Percentiles rank a stretch among this genome's conserved stretches.
Conservation (phyloP, 2,888 invertebrate species). For the Cerastis rubricosa region DNA sequence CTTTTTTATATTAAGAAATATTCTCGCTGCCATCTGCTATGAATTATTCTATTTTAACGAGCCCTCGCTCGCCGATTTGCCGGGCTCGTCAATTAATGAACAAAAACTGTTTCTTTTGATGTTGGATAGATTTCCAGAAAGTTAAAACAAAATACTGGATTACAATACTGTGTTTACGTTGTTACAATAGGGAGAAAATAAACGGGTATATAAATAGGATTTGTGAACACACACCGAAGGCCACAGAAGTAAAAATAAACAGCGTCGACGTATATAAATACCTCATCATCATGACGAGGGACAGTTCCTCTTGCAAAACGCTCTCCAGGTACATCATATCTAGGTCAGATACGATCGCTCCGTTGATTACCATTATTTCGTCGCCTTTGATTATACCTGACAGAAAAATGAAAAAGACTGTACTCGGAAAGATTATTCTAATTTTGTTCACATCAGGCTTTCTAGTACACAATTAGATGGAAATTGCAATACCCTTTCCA, state of each 20-base stretch:
- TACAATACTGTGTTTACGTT: neutral
- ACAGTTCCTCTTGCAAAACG: constrained; percentile 98
- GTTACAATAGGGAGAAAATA: neutral
- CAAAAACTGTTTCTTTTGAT: constrained; percentile 48
- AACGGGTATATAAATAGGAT: too few species aligned
- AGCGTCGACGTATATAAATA: constrained; percentile 74
- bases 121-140: neutral
- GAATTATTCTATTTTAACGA: constrained; percentile 82
- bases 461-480: constrained; percentile 61
- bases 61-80: constrained; percentile 72
- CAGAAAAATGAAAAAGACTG: constrained; percentile 79
- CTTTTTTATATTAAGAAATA: constrained; percentile 71
- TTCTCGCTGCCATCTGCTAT: constrained; percentile 57
- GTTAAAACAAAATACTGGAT: neutral
- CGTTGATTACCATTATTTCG: constrained; percentile 99
- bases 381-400: constrained; percentile 99
- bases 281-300: constrained; percentile 99
- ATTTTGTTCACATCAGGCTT: constrained; percentile 68
- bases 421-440: constrained; percentile 77
- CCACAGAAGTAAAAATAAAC: constrained; percentile 53
- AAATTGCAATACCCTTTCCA: constrained; percentile 57
- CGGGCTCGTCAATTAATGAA: constrained; percentile 75
- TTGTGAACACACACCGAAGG: constrained; percentile 10
- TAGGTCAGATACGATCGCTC: constrained; percentile 98
- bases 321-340: constrained; percentile 99